Conservation (phyloP, 2,797 vertebrate species). For the Anas georgica region DNA sequence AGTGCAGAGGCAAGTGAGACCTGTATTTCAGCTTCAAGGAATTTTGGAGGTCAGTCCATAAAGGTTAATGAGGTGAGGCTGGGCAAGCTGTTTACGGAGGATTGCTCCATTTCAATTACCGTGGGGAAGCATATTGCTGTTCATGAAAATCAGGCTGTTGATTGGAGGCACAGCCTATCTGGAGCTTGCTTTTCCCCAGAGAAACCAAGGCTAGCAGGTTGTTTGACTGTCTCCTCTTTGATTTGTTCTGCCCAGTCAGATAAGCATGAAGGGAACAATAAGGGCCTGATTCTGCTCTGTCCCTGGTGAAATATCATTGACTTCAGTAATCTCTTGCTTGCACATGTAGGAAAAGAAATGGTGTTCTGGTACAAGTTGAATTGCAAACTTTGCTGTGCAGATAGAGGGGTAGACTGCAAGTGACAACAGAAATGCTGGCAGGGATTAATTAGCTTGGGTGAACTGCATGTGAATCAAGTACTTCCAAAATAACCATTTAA, state of each 20-base stretch:
- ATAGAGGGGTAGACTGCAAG: background rate
- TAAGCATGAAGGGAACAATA: slow-evolving; percentile 25
- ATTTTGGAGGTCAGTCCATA: slow-evolving; percentile 53
- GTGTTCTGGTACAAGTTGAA: background rate
- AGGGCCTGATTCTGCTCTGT: background rate
- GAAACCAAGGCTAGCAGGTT: background rate
- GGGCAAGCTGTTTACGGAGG: slow-evolving; percentile 28
- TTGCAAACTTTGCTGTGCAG: background rate
- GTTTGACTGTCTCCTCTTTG: background rate
- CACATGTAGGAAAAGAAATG: background rate
- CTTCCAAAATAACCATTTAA: background rate
- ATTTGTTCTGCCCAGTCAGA: slow-evolving; percentile 25
- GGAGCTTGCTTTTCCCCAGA: slow-evolving; percentile 15
- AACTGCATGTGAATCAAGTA: background rate
- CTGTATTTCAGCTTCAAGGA: slow-evolving; percentile 52
- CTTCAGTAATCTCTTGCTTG: background rate
- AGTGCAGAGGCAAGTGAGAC: background rate
- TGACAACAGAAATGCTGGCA: background rate
- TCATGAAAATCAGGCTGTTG: slow-evolving; percentile 16
- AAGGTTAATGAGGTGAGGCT: slow-evolving; percentile 59
- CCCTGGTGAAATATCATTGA: background rate
- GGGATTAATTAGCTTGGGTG: background rate
- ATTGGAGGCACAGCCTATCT: slow-evolving; percentile 21
- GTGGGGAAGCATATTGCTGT: background rate
- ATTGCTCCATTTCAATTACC: slow-evolving; percentile 27